Conservation (phyloP, 2,797 vertebrate genomes). For the Macropus fuliginosus region DNA sequence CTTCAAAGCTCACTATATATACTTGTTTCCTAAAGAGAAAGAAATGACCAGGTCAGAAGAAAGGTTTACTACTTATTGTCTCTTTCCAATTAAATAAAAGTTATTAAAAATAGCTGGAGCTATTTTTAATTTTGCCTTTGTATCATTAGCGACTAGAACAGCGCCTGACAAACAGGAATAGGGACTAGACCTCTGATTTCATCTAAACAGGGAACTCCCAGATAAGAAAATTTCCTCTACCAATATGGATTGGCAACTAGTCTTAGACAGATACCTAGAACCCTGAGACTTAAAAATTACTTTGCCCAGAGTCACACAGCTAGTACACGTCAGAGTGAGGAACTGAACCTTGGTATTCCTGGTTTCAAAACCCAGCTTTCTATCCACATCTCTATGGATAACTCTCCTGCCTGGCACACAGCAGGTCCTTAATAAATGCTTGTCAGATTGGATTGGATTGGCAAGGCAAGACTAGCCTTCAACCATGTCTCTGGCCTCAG, state of each 20-base stretch:
- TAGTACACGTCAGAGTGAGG: not conserved
- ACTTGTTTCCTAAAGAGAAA: not conserved
- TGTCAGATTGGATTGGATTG: not conserved
- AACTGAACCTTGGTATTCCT: not conserved
- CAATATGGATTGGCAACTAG: not conserved
- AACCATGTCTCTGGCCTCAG: not conserved
- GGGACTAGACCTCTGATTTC: not conserved
- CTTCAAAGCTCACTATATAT: not conserved
- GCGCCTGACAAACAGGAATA: not conserved
- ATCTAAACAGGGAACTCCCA: not conserved
- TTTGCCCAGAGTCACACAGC: not conserved
- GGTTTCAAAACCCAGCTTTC: not conserved
- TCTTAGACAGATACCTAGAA: not conserved
- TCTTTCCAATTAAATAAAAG: not conserved
- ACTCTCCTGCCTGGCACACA: not conserved
- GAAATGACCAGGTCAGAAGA: not conserved
- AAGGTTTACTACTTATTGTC: not conserved
- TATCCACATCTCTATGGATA: not conserved
- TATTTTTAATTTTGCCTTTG: not conserved
- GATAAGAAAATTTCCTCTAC: not conserved
- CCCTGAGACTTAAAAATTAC: not conserved
- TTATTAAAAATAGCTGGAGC: not conserved
- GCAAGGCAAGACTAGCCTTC: not conserved
- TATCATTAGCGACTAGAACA: not conserved
- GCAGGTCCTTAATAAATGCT: not conserved